phyloP scores from a whole-genome alignment of 2,113 vertebrate species.

The Chloroceryle aenea region DNA sequence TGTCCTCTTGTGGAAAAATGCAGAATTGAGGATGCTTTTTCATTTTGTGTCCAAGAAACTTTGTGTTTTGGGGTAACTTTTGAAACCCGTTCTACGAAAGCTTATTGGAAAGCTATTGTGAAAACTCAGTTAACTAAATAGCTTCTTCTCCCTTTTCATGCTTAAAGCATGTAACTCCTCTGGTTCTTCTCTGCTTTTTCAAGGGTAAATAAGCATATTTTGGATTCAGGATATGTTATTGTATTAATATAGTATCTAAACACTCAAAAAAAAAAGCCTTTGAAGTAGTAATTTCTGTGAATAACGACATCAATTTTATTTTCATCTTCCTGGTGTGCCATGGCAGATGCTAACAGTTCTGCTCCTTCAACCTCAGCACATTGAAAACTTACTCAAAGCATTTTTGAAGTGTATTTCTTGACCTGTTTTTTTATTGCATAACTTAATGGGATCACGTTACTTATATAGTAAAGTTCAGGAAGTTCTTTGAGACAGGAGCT shows the following conservation, averaged over 20 bases:
- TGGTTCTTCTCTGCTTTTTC: neutral
- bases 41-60: neutral
- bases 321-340: neutral
- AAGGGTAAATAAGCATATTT: neutral
- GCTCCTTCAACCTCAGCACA: neutral
- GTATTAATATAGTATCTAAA: neutral
- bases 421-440: neutral
- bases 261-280: neutral
- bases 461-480: neutral
- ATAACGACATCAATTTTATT: neutral
- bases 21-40: neutral
- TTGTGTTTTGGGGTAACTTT: neutral
- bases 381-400: neutral
- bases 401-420: neutral
- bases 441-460: neutral
- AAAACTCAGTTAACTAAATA: neutral
- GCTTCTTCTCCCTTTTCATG: neutral
- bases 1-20: constrained; percentile 53
- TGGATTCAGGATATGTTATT: neutral
- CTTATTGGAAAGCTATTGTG: neutral
- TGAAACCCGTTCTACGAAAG: neutral
- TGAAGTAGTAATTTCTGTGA: neutral
- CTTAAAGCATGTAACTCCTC: neutral
- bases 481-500: neutral
- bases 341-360: neutral